Evolutionary conservation across 2,888 invertebrate species (phyloP), one percentile per base, ranked within the genome.

Genomic region (Melipona bicolor): DNA sequence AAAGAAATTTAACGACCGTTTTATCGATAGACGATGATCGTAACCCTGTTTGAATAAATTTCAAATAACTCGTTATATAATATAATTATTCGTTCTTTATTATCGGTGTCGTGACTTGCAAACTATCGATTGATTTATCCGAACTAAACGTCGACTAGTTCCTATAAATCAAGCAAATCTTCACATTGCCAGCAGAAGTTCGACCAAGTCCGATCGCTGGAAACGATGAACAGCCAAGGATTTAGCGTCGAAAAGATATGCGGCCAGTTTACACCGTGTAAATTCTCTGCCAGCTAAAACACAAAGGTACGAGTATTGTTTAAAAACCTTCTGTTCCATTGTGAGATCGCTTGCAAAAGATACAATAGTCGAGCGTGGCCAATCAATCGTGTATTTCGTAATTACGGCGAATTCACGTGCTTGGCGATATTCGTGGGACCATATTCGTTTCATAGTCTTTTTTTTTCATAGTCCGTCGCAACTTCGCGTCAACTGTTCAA

Each of bases 171-270:
- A 15, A 36, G n/a, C n/a, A n/a, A 32, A 36, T 19, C 32, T 32
- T 6, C 13, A 36, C 62, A 64, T 36, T 5, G 65, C 36, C 32
- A 32, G 21, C 54, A 50, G 61, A 83, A 65, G 64, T 64, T 13
- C 27, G 32, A 13, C 24, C 61, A 36, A 36, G 36, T 62, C 3
- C 71, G 21, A 69, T 59, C 68, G 54, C 32, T 32, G 69, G 67
- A 70, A 43, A 80, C 74, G 67, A 87, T 80, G 85, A 87, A 84
- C 71, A 32, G 61, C 32, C 49, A 56, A 27, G 62, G 64, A 77
- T 64, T 64, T 69, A 61, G 36, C 32, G 56, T 24, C 59, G 59
- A 64, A 70, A 65, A 75, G 59, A 72, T 71, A 52, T 50, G n/a
- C 49, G 52, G 43, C 72, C 49, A 77, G 32, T 77, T 81, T 54